Conservation (phyloP, 2,888 invertebrate species). For the Pammene aurita region DNA sequence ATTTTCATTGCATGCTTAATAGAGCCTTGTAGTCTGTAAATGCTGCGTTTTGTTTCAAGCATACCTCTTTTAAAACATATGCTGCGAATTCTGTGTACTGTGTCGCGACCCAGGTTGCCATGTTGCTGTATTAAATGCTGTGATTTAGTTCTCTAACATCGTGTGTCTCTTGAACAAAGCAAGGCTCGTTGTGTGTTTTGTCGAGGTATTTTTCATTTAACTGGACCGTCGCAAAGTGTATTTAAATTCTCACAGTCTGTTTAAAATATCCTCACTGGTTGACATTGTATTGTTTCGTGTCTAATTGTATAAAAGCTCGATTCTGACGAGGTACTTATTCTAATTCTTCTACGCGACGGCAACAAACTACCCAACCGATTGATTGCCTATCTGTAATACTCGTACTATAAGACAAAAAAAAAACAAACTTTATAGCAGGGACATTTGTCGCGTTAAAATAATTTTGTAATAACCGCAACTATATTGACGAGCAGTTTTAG, state of each 20-base stretch:
- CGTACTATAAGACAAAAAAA: too few relatives aligned
- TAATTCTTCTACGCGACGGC: neutral
- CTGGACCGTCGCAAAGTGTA: slow-evolving; percentile 17
- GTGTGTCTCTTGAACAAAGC: slow-evolving; percentile 41
- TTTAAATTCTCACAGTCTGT: slow-evolving; percentile 12
- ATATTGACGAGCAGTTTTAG: too few relatives aligned
- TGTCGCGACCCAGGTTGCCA: slow-evolving; percentile 38
- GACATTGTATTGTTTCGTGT: neutral
- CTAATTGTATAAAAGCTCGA: neutral
- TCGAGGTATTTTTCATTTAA: slow-evolving; percentile 28
- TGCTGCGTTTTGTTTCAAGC: too few relatives aligned
- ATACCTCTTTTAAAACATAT: neutral
- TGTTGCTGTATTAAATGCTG: slow-evolving; percentile 49
- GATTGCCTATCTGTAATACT: too few relatives aligned
- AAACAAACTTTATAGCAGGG: too few relatives aligned
- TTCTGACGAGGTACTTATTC: neutral
- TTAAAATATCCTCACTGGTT: neutral
- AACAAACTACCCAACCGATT: neutral
- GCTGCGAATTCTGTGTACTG: slow-evolving; percentile 25
- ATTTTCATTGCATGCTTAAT: too few relatives aligned
- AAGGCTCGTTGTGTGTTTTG: slow-evolving; percentile 22
- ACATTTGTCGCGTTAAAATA: too few relatives aligned
- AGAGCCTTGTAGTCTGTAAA: too few relatives aligned
- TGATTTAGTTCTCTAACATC: slow-evolving; percentile 46
- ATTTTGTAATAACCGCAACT: too few relatives aligned